These are phyloP conservation scores for Perognathus longimembris DNA, from an alignment of 2,113 vertebrate genomes.

Conservation along the genomic window DNA sequence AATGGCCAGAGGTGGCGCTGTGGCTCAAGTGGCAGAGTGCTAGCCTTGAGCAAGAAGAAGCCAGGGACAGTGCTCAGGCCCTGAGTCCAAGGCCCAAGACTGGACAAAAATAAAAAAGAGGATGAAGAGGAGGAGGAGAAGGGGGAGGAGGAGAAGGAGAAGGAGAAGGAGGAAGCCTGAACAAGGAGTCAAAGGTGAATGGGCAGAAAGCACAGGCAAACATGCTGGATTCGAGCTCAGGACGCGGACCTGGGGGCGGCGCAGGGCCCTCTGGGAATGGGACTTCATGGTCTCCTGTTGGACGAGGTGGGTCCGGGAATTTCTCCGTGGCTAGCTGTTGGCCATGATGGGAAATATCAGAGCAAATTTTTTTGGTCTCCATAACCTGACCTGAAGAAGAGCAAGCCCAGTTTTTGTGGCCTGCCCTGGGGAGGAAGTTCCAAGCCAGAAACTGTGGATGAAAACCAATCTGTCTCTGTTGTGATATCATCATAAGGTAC, in stretches of 20 bases:
- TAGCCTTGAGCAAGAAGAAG: no score
- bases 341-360: neutral
- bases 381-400: neutral
- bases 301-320: neutral
- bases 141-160: no score
- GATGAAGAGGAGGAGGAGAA: no score
- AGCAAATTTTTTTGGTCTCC: neutral
- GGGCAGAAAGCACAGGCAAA: neutral
- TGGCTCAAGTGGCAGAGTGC: no score
- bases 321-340: neutral
- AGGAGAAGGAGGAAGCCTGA: no score
- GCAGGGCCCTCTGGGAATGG: no score
- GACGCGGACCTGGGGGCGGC: accelerated
- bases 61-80: no score
- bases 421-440: neutral
- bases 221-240: no score
- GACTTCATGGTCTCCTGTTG: neutral
- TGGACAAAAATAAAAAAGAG: no score
- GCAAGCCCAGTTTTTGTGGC: neutral
- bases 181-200: neutral
- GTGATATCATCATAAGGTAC: neutral
- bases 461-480: neutral
- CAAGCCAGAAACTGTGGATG: neutral
- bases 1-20: no score
- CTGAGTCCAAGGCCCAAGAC: no score